Conservation (phyloP, 30 jellyfish, hydroid and myxozoan genomes). For the Turritopsis rubra region DNA sequence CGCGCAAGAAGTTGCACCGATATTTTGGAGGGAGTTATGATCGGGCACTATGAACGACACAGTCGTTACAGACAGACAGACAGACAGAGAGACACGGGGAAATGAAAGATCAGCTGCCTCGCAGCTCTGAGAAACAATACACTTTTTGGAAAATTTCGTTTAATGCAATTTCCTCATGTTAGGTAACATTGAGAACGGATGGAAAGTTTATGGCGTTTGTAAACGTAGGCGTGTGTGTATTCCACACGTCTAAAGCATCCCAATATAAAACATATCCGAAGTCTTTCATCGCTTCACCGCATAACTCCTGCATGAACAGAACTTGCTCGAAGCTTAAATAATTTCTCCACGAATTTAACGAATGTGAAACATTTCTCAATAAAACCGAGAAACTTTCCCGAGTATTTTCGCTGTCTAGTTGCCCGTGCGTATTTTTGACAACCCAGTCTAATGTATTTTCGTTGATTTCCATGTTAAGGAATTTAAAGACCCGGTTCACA, state of each 20-base stretch:
- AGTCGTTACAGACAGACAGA: too few species aligned
- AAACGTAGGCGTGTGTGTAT: neutral
- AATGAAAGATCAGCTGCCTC: too few species aligned
- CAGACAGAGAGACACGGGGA: too few species aligned
- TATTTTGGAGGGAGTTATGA: too few species aligned
- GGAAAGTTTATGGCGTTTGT: neutral
- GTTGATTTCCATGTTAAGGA: constrained; percentile 37
- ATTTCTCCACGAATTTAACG: constrained; percentile 75
- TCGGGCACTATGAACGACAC: too few species aligned
- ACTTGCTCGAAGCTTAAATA: constrained; percentile 39
- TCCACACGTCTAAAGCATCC: neutral
- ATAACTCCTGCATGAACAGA: constrained; percentile 44
- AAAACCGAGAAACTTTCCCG: constrained; percentile 57
- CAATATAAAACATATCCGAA: constrained; percentile 36
- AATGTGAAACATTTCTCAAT: constrained; percentile 56
- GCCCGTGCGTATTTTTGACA: constrained; percentile 51
- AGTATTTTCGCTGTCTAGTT: constrained; percentile 20
- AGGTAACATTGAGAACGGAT: neutral
- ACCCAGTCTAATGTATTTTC: constrained; percentile 65
- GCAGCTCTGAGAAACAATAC: too few species aligned
- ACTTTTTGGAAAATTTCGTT: too few species aligned
- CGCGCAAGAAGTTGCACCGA: too few species aligned
- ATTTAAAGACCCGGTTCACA: constrained; percentile 41
- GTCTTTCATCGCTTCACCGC: constrained; percentile 53
- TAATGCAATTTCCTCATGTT: too few species aligned